Base-by-base conservation (phyloP, 2,113 vertebrate species). In the Prinia subflava region DNA sequence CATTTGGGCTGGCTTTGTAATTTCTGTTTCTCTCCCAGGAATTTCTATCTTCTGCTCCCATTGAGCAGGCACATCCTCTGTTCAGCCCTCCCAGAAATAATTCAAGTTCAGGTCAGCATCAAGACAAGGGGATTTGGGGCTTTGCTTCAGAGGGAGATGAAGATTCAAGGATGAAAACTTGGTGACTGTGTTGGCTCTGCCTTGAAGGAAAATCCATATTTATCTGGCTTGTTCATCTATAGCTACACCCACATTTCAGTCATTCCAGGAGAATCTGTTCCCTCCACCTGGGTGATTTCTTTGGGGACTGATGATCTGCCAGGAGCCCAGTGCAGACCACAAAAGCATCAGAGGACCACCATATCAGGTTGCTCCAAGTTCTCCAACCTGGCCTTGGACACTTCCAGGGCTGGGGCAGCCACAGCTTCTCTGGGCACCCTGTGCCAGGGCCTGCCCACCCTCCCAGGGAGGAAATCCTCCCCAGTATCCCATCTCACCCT, bases 141-240 rank as follows among this genome's bases (percentile, higher is more conserved):
- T 91, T 46, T 67, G 64, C 20, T 87, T 42, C 1, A 1, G 11
- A 42, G 9, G 39, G 22, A 69, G 31, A 30, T 37, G 75, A 52
- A 88, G 49, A 24, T 7, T 39, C 24, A 10, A 50, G 57, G 59
- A n/a, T 25, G 55, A 46, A 76, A 86, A 33, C 25, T 41, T 2
- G 0, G 14, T 8, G 49, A n/a, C 19, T n/a, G 2, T 3, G 20
- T 8, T 21, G 50, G 19, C 28, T 39, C 13, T 53, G 47, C 46
- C 39, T 42, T 8, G 70, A 39, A 20, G 62, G 57, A 49, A 55
- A 47, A 64, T 4, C 14, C 0, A 0, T 6, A 2, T 33, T 62
- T 39, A 11, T 15, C 64, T 37, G 47, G 49, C 9, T 44, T 25
- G 22, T 6, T 44, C 55, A 24, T 35, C 55, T 55, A 4, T 6